Conservation (phyloP, 2,113 vertebrate species). For the Oreochromis aureus region DNA sequence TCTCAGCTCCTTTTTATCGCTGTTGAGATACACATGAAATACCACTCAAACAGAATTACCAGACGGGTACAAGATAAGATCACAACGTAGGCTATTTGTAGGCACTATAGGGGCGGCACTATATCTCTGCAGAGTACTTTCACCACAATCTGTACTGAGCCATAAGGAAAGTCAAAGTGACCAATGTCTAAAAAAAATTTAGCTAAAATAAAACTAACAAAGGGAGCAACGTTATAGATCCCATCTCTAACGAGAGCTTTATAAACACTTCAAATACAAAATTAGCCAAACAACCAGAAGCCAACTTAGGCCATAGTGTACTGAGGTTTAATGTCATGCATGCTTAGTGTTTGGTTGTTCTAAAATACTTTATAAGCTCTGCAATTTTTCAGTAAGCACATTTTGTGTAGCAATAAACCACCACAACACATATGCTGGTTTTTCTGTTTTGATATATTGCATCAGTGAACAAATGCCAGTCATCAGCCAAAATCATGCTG, state of each 20-base stretch:
- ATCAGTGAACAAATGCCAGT: background rate
- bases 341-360: background rate
- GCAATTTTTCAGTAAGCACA: background rate
- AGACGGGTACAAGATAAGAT: background rate
- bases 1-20: background rate
- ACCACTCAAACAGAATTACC: background rate
- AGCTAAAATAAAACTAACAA: background rate
- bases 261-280: background rate
- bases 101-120: background rate
- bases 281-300: background rate
- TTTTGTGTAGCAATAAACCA: background rate
- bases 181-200: fast-evolving
- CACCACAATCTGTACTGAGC: background rate
- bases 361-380: background rate
- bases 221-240: background rate
- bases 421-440: background rate
- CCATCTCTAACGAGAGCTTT: background rate
- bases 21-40: background rate
- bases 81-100: background rate
- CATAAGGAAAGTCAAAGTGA: background rate
- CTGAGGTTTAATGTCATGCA: background rate
- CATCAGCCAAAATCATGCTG: background rate
- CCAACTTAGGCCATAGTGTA: background rate
- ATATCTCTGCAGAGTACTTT: background rate
- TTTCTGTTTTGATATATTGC: background rate